phyloP scores from a whole-genome alignment of 1,140 invertebrate species.

The Lepidurus arcticus region DNA sequence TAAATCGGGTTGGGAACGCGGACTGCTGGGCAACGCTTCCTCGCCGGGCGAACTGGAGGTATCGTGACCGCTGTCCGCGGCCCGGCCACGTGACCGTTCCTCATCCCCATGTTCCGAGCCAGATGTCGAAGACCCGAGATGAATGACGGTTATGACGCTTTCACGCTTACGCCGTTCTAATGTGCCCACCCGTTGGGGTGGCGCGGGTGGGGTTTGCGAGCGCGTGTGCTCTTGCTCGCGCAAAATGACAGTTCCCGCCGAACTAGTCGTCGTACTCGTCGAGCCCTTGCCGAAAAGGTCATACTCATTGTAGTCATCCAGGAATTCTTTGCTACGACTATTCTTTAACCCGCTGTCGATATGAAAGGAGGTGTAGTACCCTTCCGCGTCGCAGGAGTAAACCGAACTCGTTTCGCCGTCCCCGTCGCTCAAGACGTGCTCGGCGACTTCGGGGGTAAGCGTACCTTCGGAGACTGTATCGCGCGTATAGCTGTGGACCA shows the following conservation, averaged over 20 bases:
- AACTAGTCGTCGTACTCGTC: constrained; percentile 81
- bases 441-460: constrained; percentile 70
- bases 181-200: constrained; percentile 34
- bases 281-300: constrained; percentile 81
- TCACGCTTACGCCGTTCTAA: constrained; percentile 37
- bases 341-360: constrained; percentile 83
- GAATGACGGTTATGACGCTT: constrained; percentile 40
- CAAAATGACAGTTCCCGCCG: constrained; percentile 68
- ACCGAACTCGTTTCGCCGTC: constrained; percentile 79
- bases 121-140: constrained; percentile 35
- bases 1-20: constrained; percentile 50
- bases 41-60: constrained; percentile 64
- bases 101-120: constrained; percentile 47
- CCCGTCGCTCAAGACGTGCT: constrained; percentile 61
- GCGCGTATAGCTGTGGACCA: constrained; percentile 35
- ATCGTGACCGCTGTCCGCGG: constrained; percentile 71
- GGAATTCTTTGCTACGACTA: background rate
- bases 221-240: constrained; percentile 27
- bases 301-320: constrained; percentile 68
- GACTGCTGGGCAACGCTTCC: constrained; percentile 57
- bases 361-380: constrained; percentile 95
- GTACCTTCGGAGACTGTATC: constrained; percentile 73
- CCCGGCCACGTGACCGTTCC: constrained; percentile 49
- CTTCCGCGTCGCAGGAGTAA: constrained; percentile 92
- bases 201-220: constrained; percentile 36